Base-by-base conservation (phyloP, 2,113 vertebrate species). In the Neodon shergylaensis region DNA sequence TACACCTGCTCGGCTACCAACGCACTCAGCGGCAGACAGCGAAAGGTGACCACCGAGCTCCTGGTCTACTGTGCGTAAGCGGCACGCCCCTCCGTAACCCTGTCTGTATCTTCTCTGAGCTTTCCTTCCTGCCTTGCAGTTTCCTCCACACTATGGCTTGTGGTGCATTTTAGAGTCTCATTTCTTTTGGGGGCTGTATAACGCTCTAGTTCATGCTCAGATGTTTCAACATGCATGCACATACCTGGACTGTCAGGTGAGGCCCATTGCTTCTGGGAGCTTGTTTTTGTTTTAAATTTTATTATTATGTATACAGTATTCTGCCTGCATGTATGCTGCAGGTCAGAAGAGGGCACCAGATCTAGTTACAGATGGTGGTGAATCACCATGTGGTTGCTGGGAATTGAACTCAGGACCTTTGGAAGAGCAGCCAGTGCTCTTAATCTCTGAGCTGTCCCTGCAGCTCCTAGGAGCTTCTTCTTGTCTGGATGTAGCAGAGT, bases 21-120 rank as follows among this genome's bases (percentile, higher is more conserved):
- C 96, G 4, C 11, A 4, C 52, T 98, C n/a, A 99, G 98, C 8
- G 89, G 97, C 8, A 97, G 90, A 49, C 94, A 19, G 0, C 93
- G 63, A 39, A 93, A 84, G 22, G 95, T 78, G 83, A 98, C 98
- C 96, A 79, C 94, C 0, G 95, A 99, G 96, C 98, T 99, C 96
- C 98, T 99, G 14, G 99, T 99, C n/a, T 99, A 99, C 98, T 98
- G 99, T 99, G 97, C 97, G 99, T 99, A 97, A 96, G 96, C 61
- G 74, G 93, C 36, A 0, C 77, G 17, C 12, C 65, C 88, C 70
- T 66, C n/a, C 0, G 0, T 1, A 52, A 16, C 72, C 14, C 11
- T 21, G 36, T 58, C 10, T 13, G 28, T 31, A 8, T 66, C n/a
- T 68, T 21, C 49, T 68, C 65, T 39, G 2, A 42, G 44, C 74